Evolutionary conservation across 2,888 invertebrate species (phyloP), one percentile per base, ranked within the genome.

Genomic region (Papilio protenor): DNA sequence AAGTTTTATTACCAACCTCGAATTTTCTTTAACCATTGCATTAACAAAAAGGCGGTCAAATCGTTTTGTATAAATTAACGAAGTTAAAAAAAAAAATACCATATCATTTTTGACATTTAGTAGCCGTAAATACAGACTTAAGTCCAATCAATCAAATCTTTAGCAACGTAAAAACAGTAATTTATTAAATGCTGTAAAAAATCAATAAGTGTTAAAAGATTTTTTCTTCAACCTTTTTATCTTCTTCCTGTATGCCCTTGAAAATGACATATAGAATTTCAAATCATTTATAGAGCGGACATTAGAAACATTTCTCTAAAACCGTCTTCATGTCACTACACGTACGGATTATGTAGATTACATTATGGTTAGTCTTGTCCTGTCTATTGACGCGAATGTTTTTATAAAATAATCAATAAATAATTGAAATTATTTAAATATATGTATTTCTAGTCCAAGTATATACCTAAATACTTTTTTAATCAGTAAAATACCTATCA

Each of bases 41-140:
- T 8, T 69, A 45, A 45, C n/a, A n/a, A 45, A 21, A 66, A 66
- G 40, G 45, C 66, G 66, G 66, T 45, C 66, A 69, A 69, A 45
- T 69, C 45, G 66, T 45, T 69, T 69, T 45, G 18, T 45, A 45
- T 74, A 49, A 74, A 73, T 73, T 61, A 47, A 49, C 10, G 11
- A 57, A 12, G n/a, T 55, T 64, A 57, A 69, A 70, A 47, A 69
- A 45, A 75, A 21, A 1, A 70, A 70, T 12, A 18, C 57, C 18
- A 12, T 14, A 57, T 69, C 69, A 70, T 1, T 69, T 76, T n/a
- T 76, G 75, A 76, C 75, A 57, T 59, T 76, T 76, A 70, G 47
- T 55, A 33, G 47, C 18, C 18, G 23, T 76, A 59, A 76, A 76
- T 70, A 76, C 57, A 23, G 57, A 70, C 57, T 76, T 27, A 12